Evolutionary conservation across 2,888 invertebrate genomes (phyloP).

Genomic region (Scaptomyza reducta): DNA sequence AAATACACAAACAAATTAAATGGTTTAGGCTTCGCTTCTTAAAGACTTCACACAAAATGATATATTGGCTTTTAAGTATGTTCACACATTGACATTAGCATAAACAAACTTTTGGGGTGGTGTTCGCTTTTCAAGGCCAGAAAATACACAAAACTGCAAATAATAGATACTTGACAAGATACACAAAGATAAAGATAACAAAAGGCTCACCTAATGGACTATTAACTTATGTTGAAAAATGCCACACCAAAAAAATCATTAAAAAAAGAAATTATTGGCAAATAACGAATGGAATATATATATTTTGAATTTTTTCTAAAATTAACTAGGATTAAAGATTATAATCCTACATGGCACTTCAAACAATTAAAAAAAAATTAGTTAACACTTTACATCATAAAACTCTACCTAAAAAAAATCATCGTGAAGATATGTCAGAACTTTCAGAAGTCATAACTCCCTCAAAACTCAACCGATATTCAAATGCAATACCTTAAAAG

Average conservation of each 20-base stretch:
- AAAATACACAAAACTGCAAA: constrained; percentile 11
- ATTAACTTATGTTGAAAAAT: neutral
- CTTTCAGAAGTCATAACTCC: too few relatives aligned
- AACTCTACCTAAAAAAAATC: too few relatives aligned
- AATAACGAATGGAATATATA: too few relatives aligned
- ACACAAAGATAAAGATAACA: neutral
- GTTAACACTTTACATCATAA: too few relatives aligned
- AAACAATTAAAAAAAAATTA: too few relatives aligned
- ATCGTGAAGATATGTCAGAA: too few relatives aligned
- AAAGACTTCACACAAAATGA: constrained; percentile 53
- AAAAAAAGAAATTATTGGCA: too few relatives aligned
- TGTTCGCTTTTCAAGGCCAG: constrained; percentile 25
- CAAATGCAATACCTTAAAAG: too few relatives aligned
- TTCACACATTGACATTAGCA: constrained; percentile 25
- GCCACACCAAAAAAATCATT: neutral
- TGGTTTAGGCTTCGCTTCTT: constrained; percentile 20
- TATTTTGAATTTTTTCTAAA: too few relatives aligned
- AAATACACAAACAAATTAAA: constrained; percentile 42
- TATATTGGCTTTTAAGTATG: constrained; percentile 50
- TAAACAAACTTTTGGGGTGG: constrained; percentile 22
- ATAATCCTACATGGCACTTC: too few relatives aligned
- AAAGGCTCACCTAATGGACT: neutral
- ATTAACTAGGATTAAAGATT: too few relatives aligned
- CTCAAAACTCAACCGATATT: too few relatives aligned
- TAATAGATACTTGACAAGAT: constrained; percentile 2